These are phyloP conservation scores for Cottus gobio DNA, from an alignment of 2,113 vertebrate genomes.

Conservation along the genomic window DNA sequence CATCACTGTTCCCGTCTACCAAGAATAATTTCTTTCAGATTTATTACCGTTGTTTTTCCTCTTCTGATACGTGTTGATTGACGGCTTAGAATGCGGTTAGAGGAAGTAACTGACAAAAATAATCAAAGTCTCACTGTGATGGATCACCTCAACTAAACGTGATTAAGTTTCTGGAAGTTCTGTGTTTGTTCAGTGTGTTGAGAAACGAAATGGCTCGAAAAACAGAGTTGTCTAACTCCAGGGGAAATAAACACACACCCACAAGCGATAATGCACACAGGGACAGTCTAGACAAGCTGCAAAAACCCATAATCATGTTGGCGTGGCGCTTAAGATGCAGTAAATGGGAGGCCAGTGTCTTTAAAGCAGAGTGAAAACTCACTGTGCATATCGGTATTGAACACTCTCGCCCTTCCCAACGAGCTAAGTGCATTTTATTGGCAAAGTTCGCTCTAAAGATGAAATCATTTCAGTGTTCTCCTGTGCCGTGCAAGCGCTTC, in stretches of 20 bases:
- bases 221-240: constrained; percentile 1
- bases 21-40: constrained; percentile 22
- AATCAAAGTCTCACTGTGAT: constrained; percentile 33
- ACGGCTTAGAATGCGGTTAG: constrained; percentile 16
- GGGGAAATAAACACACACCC: constrained; percentile 22
- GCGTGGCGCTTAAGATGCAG: constrained; percentile 16
- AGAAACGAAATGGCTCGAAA: constrained; percentile 17
- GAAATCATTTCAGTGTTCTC: constrained; percentile 33
- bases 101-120: constrained; percentile 14
- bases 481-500: constrained; percentile 23
- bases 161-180: constrained; percentile 24
- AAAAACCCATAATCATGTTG: constrained; percentile 35
- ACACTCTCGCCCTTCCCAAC: constrained; percentile 13
- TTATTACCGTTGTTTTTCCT: constrained; percentile 25
- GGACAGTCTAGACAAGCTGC: constrained; percentile 31
- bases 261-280: background rate
- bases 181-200: background rate
- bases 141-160: constrained; percentile 24
- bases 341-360: constrained; percentile 22
- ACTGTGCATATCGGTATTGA: background rate
- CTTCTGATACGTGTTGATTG: constrained; percentile 42
- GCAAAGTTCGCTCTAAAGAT: constrained; percentile 48
- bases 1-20: constrained; percentile 3
- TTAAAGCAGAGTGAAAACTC: constrained; percentile 27
- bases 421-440: constrained; percentile 40